Conservation (phyloP, 2,113 vertebrate species). For the Beaufortia kweichowensis region DNA sequence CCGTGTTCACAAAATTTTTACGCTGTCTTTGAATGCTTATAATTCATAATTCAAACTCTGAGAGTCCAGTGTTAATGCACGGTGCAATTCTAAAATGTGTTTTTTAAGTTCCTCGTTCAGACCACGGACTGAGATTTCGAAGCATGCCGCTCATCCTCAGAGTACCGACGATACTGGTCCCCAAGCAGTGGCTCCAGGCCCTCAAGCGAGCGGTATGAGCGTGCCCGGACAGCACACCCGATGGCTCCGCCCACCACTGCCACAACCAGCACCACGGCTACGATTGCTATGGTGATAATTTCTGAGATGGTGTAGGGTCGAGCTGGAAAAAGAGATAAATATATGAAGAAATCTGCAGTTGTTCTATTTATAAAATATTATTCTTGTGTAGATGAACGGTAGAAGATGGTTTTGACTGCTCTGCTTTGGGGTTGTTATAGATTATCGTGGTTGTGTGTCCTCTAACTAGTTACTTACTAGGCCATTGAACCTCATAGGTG, state of each 20-base stretch:
- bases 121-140: conserved; percentile 81
- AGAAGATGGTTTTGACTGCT: background rate
- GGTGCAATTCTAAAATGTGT: background rate
- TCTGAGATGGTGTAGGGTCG: conserved; percentile 80
- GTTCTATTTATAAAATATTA: no score
- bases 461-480: conserved; percentile 74
- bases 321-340: conserved; percentile 64
- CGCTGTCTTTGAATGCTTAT: background rate
- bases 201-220: conserved; percentile 70
- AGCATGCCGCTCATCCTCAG: conserved; percentile 79
- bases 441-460: background rate
- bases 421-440: background rate
- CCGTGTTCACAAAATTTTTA: background rate
- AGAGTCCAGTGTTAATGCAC: background rate
- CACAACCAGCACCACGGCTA: conserved; percentile 80
- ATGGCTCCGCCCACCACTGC: conserved; percentile 76
- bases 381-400: no score
- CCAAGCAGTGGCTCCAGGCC: conserved; percentile 85
- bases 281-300: conserved; percentile 85
- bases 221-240: conserved; percentile 75
- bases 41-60: background rate
- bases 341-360: background rate
- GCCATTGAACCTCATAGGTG: conserved; percentile 90
- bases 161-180: conserved; percentile 84
- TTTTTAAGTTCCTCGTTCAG: conserved; percentile 59